Evolutionary conservation across 2,888 invertebrate genomes (phyloP).

Genomic region (Heliconius sara): DNA sequence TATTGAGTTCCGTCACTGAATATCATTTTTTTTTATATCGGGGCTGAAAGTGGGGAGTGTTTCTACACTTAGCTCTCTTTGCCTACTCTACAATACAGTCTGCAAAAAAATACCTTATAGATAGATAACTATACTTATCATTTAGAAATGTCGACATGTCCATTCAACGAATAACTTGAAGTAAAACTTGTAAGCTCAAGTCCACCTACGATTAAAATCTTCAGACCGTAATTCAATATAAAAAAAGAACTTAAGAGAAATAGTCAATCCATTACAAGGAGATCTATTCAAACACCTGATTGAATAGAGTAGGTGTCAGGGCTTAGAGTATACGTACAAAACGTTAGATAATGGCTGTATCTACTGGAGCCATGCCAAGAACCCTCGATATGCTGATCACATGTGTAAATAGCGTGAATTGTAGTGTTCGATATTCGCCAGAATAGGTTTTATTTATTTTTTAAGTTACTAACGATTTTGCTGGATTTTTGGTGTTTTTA

Average conservation of each 20-base stretch:
- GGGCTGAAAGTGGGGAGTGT: too few relatives aligned
- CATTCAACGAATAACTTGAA: neutral
- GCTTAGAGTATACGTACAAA: slow-evolving; percentile 48
- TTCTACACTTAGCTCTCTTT: too few relatives aligned
- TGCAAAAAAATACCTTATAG: too few relatives aligned
- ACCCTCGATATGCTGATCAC: slow-evolving; percentile 54
- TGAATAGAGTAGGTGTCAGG: slow-evolving; percentile 45
- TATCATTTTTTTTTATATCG: neutral
- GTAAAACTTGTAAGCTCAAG: neutral
- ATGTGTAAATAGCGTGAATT: slow-evolving; percentile 41
- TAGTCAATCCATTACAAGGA: slow-evolving; percentile 26
- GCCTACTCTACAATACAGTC: too few relatives aligned
- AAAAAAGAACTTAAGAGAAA: neutral
- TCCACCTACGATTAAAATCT: neutral
- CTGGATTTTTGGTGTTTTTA: neutral
- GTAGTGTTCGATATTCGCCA: slow-evolving; percentile 11
- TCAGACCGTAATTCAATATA: neutral
- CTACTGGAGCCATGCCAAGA: slow-evolving; percentile 62
- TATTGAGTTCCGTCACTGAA: neutral
- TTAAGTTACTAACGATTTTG: neutral
- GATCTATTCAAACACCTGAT: slow-evolving; percentile 44
- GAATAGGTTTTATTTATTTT: slow-evolving; percentile 1
- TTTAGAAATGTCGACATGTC: neutral
- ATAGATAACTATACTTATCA: too few relatives aligned
- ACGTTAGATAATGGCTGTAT: slow-evolving; percentile 57